These are phyloP conservation scores for Drosophila micromelanica DNA, from an alignment of 1,140 invertebrate genomes.

Conservation along the genomic window DNA sequence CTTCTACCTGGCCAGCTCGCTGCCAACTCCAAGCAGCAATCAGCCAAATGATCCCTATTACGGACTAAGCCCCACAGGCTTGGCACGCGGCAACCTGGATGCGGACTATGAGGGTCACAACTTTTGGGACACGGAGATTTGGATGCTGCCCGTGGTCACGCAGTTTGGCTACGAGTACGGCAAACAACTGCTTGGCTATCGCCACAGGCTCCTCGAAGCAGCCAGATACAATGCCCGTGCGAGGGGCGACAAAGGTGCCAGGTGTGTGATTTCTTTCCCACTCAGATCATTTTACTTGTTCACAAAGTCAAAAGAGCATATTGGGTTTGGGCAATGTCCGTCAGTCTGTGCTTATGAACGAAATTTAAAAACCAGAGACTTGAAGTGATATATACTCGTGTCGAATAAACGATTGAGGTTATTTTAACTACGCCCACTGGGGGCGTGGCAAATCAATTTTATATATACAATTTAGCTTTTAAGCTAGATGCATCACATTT, in stretches of 20 bases:
- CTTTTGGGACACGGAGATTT: constrained; percentile 84
- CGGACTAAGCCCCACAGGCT: constrained; percentile 86
- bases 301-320: too few species aligned
- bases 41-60: constrained; percentile 84
- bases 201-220: constrained; percentile 48
- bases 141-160: constrained; percentile 75
- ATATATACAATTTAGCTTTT: too few species aligned
- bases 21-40: constrained; percentile 85
- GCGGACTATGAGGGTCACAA: constrained; percentile 80
- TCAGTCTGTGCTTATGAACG: too few species aligned
- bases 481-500: too few species aligned
- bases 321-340: too few species aligned
- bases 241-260: constrained; percentile 67
- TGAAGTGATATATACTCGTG: too few species aligned
- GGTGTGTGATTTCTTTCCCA: constrained; percentile 28
- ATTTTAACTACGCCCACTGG: too few species aligned
- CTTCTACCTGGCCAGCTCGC: constrained; percentile 86
- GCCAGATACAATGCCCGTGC: constrained; percentile 69
- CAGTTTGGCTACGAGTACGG: constrained; percentile 64
- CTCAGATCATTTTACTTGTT: too few species aligned
- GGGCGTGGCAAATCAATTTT: too few species aligned
- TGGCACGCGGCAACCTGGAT: constrained; percentile 85
- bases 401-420: too few species aligned
- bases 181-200: constrained; percentile 67
- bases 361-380: too few species aligned